Evolutionary conservation across 1,140 invertebrate genomes (phyloP).

Genomic region (Stenopsyche tienmushanensis): DNA sequence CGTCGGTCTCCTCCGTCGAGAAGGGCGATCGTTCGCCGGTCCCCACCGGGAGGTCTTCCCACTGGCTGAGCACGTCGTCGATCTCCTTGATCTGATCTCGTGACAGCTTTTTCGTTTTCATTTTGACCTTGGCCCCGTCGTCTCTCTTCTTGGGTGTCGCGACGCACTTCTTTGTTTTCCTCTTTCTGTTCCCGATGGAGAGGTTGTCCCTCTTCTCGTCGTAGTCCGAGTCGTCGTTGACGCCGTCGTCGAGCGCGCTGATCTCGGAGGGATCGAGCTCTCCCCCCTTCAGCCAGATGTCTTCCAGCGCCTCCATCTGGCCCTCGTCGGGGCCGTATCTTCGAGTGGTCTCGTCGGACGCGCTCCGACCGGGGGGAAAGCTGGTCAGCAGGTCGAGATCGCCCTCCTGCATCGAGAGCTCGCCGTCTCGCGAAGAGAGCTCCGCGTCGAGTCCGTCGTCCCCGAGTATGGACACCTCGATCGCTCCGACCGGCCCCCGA

Average conservation of each 20-base stretch:
- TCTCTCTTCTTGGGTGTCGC: slow-evolving; percentile 31
- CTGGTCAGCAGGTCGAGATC: slow-evolving; percentile 55
- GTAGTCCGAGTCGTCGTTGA: slow-evolving; percentile 55
- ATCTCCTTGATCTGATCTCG: slow-evolving; percentile 32
- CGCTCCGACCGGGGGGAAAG: slow-evolving; percentile 53
- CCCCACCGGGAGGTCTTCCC: slow-evolving; percentile 22
- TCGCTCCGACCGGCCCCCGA: slow-evolving; percentile 52
- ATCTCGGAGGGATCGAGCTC: slow-evolving; percentile 66
- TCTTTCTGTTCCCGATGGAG: slow-evolving; percentile 29
- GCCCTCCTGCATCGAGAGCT: slow-evolving; percentile 55
- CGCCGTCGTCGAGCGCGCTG: slow-evolving; percentile 50
- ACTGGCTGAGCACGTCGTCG: slow-evolving; percentile 30
- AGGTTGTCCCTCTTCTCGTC: slow-evolving; percentile 43
- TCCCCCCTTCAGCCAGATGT: slow-evolving; percentile 80
- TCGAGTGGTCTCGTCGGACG: slow-evolving; percentile 51
- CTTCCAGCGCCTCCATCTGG: slow-evolving; percentile 73
- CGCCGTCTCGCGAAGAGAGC: slow-evolving; percentile 55
- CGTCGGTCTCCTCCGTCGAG: background rate
- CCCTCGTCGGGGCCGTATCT: slow-evolving; percentile 65
- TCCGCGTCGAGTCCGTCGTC: slow-evolving; percentile 54
- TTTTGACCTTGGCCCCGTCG: slow-evolving; percentile 28
- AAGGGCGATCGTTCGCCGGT: slow-evolving; percentile 9
- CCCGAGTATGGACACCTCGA: slow-evolving; percentile 53
- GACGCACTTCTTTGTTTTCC: slow-evolving; percentile 33
- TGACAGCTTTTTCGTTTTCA: slow-evolving; percentile 30